Base-by-base conservation (phyloP, 2,888 invertebrate genomes). In the Rhamphomyia laevipes region DNA sequence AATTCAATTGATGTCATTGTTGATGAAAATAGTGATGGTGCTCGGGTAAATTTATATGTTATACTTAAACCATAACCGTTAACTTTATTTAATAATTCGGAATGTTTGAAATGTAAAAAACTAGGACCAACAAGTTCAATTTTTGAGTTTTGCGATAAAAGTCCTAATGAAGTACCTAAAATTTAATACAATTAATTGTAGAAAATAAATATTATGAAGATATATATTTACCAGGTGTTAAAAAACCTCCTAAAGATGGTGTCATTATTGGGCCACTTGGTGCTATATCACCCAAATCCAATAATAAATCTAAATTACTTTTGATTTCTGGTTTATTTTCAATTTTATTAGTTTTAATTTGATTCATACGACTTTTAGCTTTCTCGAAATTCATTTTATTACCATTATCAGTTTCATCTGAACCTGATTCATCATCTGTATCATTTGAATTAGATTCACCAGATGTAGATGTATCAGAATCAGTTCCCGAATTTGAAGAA, bases 1-100 rank as follows among this genome's bases (percentile, higher is more conserved):
- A 95, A 65, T 65, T 92, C 88, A 12, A 95, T 71, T 17, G 86
- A 86, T 51, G 82, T 80, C 89, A 94, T 89, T 55, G 74, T 74
- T 5, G 82, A 75, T 10, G 90, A 90, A 70, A 82, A 86, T 46
- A 94, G 74, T 66, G 90, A 88, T 15, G 87, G 86, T 37, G 82
- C 76, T 57, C 93, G 78, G 0, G 84, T 79, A 72, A 86, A 93
- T 55, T 85, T 75, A 51, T 77, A 81, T 17, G 73, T 66, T 4
- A 80, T 74, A 50, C 75, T 73, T 46, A 88, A 68, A 0, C 88
- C 88, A 52, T 73, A 81, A 5, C 84, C 82, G 56, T 74, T 73
- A 54, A 88, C 81, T 70, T 84, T 84, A 55, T 84, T 80, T 11
- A 91, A 61, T 49, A 89, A 70, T 68, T 84, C 84, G 33, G 68